Percentiles rank a stretch among this genome's conserved stretches.
These are phyloP conservation scores for Drosophila antonietae DNA, from an alignment of 2,888 invertebrate genomes.

Conservation along the genomic window DNA sequence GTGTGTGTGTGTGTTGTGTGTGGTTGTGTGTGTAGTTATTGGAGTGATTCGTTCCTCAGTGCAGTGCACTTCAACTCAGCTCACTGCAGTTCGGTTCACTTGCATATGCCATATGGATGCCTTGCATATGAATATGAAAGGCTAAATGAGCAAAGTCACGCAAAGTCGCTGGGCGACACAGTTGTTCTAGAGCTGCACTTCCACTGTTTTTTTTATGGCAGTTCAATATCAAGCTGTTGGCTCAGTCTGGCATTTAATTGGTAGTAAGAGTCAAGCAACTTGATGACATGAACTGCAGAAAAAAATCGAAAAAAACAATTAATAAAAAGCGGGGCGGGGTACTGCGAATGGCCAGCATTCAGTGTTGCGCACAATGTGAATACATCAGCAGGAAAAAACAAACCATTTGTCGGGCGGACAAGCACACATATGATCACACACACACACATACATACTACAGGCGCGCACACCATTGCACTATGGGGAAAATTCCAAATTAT, in stretches of 20 bases:
- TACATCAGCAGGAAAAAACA: conserved; percentile 59
- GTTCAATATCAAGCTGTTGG: conserved; percentile 38
- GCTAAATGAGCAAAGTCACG: conserved; percentile 21
- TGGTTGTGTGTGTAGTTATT: no score
- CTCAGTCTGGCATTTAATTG: conserved; percentile 43
- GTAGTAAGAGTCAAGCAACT: conserved; percentile 22
- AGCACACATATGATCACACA: conserved; percentile 17
- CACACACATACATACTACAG: conserved; percentile 4
- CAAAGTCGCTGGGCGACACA: conserved; percentile 29
- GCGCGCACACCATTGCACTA: no score
- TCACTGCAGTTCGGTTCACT: conserved; percentile 36
- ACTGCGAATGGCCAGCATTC: conserved; percentile 28
- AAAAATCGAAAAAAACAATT: conserved; percentile 4
- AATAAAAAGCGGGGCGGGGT: background rate
- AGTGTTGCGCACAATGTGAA: conserved; percentile 40
- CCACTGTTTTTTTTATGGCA: no score
- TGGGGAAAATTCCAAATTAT: no score
- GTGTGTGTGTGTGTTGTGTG: no score
- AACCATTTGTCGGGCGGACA: conserved; percentile 56
- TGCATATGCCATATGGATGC: no score
- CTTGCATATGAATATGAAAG: conserved; percentile 26
- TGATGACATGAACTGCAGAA: conserved; percentile 20
- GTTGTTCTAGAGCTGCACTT: background rate
- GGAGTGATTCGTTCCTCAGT: conserved; percentile 10
- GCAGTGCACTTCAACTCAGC: conserved; percentile 20